A percentile compares a stretch with the other conserved stretches of the same genome.
Conservation (phyloP, 1,140 invertebrate species). For the Arctopsyche grandis region DNA sequence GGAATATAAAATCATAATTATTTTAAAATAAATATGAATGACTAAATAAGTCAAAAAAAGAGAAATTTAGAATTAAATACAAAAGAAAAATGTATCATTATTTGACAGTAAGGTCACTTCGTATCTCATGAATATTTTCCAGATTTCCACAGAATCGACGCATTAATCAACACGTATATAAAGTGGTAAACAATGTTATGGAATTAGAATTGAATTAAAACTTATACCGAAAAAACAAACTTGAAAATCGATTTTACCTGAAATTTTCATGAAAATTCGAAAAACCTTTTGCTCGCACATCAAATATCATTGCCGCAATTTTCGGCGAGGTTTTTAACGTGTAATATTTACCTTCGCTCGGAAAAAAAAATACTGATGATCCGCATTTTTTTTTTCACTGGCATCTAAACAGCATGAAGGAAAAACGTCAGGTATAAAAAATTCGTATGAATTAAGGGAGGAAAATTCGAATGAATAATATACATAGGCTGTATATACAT, state of each 20-base stretch:
- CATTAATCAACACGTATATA: too few species aligned
- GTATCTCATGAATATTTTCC: too few species aligned
- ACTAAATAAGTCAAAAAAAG: too few species aligned
- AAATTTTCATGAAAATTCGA: background rate
- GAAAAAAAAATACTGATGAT: background rate
- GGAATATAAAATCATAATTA: too few species aligned
- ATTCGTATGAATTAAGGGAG: constrained; percentile 2
- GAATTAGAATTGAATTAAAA: constrained; percentile 12
- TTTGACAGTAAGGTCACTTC: too few species aligned
- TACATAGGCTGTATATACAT: background rate
- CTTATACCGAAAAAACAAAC: background rate
- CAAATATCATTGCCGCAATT: background rate
- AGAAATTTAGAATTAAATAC: too few species aligned
- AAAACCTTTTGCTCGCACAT: too few species aligned
- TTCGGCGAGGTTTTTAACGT: background rate
- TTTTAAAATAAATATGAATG: too few species aligned
- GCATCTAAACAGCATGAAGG: too few species aligned
- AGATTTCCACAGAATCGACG: too few species aligned
- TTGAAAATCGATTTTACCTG: background rate
- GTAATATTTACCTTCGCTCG: background rate
- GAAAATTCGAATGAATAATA: background rate
- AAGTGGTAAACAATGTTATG: background rate
- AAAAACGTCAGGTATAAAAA: background rate
- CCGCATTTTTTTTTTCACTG: background rate
- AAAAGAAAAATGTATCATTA: too few species aligned